Base-by-base conservation (phyloP, 2,113 vertebrate genomes). In the Macrotus californicus region DNA sequence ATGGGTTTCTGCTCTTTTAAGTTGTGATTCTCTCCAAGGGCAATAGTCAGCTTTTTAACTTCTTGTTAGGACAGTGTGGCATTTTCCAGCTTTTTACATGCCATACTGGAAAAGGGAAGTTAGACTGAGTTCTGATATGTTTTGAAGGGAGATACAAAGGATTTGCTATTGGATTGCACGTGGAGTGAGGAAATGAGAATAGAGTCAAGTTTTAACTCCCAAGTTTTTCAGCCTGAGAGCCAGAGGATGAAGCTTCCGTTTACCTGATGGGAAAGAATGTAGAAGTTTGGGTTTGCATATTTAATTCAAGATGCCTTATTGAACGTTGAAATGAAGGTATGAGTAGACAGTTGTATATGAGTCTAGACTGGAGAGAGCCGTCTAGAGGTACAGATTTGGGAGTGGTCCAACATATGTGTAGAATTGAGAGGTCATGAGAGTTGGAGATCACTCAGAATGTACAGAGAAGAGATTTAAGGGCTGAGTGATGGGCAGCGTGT, bases 231-330 rank as follows among this genome's bases (percentile, higher is more conserved):
- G 13, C 7, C 36, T 54, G 12, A 87, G 41, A 72, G 29, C 11
- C 56, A 84, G 22, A 50, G 29, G 48, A n/a, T 76, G n/a, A 50
- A 72, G 9, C 96, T 95, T 94, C 66, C 85, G 0, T 91, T 91
- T 81, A 88, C 14, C 12, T 87, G 69, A 83, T 84, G 26, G 72
- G 41, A 89, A 84, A 85, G 36, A 70, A 39, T 26, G 75, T 1
- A 76, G 24, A 46, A n/a, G 1, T 91, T 54, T 54, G 56, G 41
- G 15, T 69, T 96, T 90, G 16, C n/a, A n/a, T 52, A 36, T 80
- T 80, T 93, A 86, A 91, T 92, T 95, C 24, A 76, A 54, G 39
- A 26, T 91, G 43, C 8, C 56, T 89, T 88, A 88, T 64, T 93
- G 85, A 70, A 82, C 36, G 36, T 43, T 67, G 56, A 89, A 85